Evolutionary conservation across 2,888 invertebrate species (phyloP).

Genomic region (Brenthis ino): DNA sequence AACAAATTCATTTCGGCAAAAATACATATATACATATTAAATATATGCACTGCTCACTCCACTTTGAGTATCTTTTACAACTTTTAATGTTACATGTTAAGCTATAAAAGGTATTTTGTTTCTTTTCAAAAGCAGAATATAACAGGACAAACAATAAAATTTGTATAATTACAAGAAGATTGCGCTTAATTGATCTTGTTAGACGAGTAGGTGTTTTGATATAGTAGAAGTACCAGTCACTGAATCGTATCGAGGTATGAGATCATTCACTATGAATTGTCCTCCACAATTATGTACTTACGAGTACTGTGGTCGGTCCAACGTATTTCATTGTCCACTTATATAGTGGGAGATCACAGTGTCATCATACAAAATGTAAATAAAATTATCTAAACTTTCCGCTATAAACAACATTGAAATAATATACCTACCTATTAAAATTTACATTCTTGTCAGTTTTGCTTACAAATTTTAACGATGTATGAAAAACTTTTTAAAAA

Average conservation of each 20-base stretch:
- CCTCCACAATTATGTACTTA: conserved; percentile 16
- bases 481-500: too few relatives aligned
- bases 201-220: conserved; percentile 33
- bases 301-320: conserved; percentile 38
- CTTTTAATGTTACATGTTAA: too few relatives aligned
- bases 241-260: conserved; percentile 33
- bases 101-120: neutral
- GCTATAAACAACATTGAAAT: neutral
- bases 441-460: too few relatives aligned
- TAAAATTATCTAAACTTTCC: conserved; percentile 7
- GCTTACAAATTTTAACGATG: too few relatives aligned
- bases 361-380: conserved; percentile 8
- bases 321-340: conserved; percentile 24
- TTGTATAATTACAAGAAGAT: conserved; percentile 20
- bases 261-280: conserved; percentile 37
- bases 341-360: conserved; percentile 10
- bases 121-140: neutral
- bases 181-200: conserved; percentile 29
- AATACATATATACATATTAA: neutral
- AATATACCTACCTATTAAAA: neutral
- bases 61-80: conserved; percentile 10
- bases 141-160: conserved; percentile 13
- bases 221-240: conserved; percentile 21
- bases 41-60: neutral
- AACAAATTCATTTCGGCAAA: conserved; percentile 13